These are phyloP conservation scores for Platycheirus albimanus DNA, from an alignment of 2,888 invertebrate genomes.

Conservation along the genomic window DNA sequence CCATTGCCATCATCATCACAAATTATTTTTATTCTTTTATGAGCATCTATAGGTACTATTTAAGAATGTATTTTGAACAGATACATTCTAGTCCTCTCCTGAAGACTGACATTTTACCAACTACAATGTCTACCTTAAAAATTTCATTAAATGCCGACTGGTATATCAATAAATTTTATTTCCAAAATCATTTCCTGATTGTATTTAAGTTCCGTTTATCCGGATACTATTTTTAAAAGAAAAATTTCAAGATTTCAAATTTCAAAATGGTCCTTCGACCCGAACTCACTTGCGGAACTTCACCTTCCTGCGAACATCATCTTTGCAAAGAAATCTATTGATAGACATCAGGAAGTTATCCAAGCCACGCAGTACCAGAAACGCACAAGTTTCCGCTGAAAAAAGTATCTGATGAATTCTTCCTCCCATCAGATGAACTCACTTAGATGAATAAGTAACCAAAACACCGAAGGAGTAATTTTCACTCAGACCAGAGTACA, in stretches of 20 bases:
- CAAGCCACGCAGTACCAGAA: neutral
- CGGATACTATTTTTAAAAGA: neutral
- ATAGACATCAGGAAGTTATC: conserved; percentile 26
- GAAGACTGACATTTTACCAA: too few species aligned
- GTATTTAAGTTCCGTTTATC: too few species aligned
- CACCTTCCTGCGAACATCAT: neutral
- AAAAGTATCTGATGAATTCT: neutral
- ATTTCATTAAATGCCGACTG: too few species aligned
- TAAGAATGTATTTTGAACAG: neutral
- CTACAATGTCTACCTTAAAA: too few species aligned
- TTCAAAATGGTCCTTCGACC: conserved; percentile 1
- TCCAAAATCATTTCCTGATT: too few species aligned
- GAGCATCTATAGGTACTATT: neutral
- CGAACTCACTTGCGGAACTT: neutral
- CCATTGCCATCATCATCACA: neutral
- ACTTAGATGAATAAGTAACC: neutral
- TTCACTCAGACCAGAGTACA: neutral
- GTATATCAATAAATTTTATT: too few species aligned
- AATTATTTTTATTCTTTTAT: neutral
- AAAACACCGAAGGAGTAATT: neutral
- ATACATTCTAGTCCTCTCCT: neutral
- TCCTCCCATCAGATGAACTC: conserved; percentile 10
- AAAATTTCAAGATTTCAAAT: neutral
- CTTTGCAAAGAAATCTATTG: conserved; percentile 20
- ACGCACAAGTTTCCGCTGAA: neutral